phyloP scores from a whole-genome alignment of 2,113 vertebrate genomes.

The Odocoileus virginianus region DNA sequence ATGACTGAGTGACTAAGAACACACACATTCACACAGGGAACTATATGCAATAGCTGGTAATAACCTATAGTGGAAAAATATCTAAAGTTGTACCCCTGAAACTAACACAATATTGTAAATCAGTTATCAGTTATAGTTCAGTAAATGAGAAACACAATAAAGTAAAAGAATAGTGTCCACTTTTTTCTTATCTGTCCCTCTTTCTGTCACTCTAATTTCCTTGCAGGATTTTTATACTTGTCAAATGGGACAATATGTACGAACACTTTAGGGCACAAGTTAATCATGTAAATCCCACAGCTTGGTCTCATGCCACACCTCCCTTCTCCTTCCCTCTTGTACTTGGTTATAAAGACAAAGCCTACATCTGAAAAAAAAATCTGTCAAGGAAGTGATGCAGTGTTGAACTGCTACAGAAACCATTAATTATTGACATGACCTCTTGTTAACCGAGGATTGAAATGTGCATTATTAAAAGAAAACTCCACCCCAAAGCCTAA shows the following conservation, averaged over 20 bases:
- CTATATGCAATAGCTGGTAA: not conserved
- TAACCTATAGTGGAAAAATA: not conserved
- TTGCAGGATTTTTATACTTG: not conserved
- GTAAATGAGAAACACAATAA: not conserved
- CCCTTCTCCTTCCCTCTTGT: not conserved
- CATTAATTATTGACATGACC: constrained; percentile 53
- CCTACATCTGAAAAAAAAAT: constrained; percentile 12
- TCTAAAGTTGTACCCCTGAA: not conserved
- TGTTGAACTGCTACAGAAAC: not conserved
- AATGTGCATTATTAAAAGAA: constrained; percentile 64
- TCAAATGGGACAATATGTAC: not conserved
- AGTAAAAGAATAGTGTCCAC: not conserved
- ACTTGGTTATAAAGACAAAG: constrained; percentile 44
- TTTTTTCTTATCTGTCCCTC: not conserved
- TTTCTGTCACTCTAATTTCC: not conserved
- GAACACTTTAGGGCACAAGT: not conserved
- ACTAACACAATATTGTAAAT: not conserved
- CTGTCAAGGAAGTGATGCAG: constrained; percentile 37
- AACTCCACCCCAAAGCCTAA: constrained; percentile 50
- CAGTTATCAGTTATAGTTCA: not conserved
- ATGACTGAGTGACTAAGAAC: not conserved
- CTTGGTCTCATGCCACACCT: not conserved
- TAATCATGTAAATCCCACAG: not conserved
- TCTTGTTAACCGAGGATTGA: constrained; percentile 37
- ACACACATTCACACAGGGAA: not conserved